Base-by-base conservation (phyloP, 2,113 vertebrate species). In the Myotis lucifugus region DNA sequence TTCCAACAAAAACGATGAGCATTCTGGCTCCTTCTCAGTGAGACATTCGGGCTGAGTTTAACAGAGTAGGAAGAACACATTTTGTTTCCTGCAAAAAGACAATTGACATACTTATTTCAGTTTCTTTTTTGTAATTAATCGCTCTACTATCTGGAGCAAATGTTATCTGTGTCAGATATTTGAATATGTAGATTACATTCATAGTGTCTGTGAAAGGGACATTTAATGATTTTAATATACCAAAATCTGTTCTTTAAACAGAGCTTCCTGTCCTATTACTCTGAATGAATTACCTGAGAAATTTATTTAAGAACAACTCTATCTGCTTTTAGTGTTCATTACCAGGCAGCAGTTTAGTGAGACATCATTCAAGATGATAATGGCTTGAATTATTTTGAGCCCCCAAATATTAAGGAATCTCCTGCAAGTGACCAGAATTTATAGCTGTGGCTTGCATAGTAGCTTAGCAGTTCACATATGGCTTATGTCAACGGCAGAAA, bases 401-500 rank as follows among this genome's bases (percentile, higher is more conserved):
- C 97, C 85, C 96, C 91, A 93, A 97, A 95, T 95, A 96, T 95
- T 92, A 96, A 98, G 92, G 97, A 94, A 97, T 98, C 98, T 97
- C 83, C 95, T 97, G 48, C 95, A 98, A 96, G 97, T 97, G 97
- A 98, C 98, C 97, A 92, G 95, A 98, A 98, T 98, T 98, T 98
- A 98, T 98, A 95, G 97, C 92, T 97, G 97, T 90, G 98, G 98
- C 98, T 98, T 98, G 97, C 96, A 96, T 98, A 97, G 98, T 98
- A 98, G 98, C 98, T 98, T 98, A 98, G 98, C 94, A 98, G 98
- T 97, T 98, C 98, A 98, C 98, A 98, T 98, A 98, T 98, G 98
- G 98, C 98, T 98, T 98, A 98, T 98, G 98, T 98, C 98, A 98
- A 96, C 97, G 98, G 97, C 98, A 98, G 98, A 98, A 98, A 98